Evolutionary conservation across 2,113 vertebrate genomes (phyloP).

Genomic region (Brachyistius frenatus): DNA sequence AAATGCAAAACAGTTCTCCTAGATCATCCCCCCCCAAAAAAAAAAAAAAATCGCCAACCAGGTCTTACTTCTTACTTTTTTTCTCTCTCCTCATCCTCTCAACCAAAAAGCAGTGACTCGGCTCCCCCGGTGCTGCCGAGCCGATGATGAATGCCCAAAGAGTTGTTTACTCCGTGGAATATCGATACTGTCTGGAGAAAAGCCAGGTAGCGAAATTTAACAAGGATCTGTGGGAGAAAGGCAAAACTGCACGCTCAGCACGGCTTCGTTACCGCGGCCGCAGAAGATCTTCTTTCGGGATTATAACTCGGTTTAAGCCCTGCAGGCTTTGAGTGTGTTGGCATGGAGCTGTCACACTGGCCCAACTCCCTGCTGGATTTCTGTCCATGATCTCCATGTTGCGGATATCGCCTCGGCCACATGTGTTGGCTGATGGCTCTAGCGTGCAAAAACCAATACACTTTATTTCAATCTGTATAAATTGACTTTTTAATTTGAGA

Average conservation of each 20-base stretch:
- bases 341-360: constrained; percentile 31
- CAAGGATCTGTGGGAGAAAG: constrained; percentile 19
- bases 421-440: constrained; percentile 20
- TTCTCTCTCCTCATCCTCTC: constrained; percentile 58
- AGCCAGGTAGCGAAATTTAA: constrained; percentile 50
- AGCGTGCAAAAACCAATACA: constrained; percentile 2
- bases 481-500: background rate
- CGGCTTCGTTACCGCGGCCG: constrained; percentile 4
- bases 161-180: constrained; percentile 64
- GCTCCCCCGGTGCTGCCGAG: constrained; percentile 41
- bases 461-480: constrained; percentile 12
- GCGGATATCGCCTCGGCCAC: constrained; percentile 5
- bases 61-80: constrained; percentile 69
- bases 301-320: constrained; percentile 48
- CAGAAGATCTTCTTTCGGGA: constrained; percentile 34
- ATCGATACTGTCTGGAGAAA: constrained; percentile 63
- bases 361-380: constrained; percentile 27
- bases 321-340: constrained; percentile 29
- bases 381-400: constrained; percentile 43
- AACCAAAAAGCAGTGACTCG: constrained; percentile 60
- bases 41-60: constrained; percentile 35
- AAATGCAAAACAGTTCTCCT: constrained; percentile 36
- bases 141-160: constrained; percentile 68
- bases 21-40: constrained; percentile 19
- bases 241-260: constrained; percentile 26